These are phyloP conservation scores for Scomber colias DNA, from an alignment of 2,113 vertebrate species.

Conservation along the genomic window DNA sequence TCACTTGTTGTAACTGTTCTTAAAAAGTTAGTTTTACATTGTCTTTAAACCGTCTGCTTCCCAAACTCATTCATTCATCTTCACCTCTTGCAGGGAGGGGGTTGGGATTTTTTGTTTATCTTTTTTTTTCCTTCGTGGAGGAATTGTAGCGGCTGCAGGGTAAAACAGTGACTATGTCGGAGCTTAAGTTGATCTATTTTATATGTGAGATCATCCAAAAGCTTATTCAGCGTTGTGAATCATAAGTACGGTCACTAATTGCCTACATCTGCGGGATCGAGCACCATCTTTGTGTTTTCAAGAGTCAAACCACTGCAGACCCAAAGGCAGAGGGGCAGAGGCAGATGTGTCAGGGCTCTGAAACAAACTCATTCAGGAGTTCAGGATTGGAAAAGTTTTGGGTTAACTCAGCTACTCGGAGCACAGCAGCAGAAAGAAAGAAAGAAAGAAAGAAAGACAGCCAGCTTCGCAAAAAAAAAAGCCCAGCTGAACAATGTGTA, in stretches of 20 bases:
- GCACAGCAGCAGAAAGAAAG: background rate
- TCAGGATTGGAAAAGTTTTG: background rate
- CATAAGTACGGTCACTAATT: conserved; percentile 56
- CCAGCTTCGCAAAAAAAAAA: too few relatives aligned
- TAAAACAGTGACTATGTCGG: background rate
- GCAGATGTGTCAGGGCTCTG: conserved; percentile 24
- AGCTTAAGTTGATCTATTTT: background rate
- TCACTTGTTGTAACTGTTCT: conserved; percentile 32
- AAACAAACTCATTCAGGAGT: background rate
- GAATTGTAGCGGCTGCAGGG: background rate
- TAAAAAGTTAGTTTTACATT: conserved; percentile 55
- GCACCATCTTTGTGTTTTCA: conserved; percentile 23
- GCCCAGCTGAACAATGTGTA: background rate
- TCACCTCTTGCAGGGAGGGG: conserved; percentile 24
- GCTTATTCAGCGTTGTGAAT: background rate
- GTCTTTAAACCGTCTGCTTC: conserved; percentile 10
- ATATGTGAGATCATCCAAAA: background rate
- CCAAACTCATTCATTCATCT: conserved; percentile 69
- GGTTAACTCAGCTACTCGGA: background rate
- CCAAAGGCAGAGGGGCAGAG: background rate
- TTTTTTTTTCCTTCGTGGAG: conserved; percentile 30
- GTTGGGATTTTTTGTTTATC: conserved; percentile 27
- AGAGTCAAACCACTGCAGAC: conserved; percentile 28
- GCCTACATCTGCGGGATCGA: conserved; percentile 65
- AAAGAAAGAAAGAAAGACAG: too few relatives aligned